These are phyloP conservation scores for Verasper variegatus DNA, from an alignment of 2,113 vertebrate genomes.

Conservation along the genomic window DNA sequence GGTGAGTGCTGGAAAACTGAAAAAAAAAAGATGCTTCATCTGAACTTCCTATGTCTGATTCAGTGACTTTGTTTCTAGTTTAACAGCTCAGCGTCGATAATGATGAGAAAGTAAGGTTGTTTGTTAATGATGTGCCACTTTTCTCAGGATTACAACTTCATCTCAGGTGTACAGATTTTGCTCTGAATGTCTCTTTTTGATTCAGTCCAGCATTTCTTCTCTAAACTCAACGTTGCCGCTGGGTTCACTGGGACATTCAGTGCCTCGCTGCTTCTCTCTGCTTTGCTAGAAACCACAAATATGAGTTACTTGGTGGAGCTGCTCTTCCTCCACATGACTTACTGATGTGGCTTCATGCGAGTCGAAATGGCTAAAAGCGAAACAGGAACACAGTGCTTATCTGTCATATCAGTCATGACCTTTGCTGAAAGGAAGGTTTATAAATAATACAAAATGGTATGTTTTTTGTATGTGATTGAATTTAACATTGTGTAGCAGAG, in stretches of 20 bases:
- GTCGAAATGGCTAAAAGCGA: constrained; percentile 17
- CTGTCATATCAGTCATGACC: constrained; percentile 17
- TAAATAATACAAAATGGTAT: neutral
- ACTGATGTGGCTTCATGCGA: neutral
- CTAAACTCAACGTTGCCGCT: neutral
- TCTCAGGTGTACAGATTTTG: neutral
- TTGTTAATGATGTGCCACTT: no score
- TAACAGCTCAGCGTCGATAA: no score
- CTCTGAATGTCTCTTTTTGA: neutral
- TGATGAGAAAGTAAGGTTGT: neutral
- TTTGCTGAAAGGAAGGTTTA: constrained; percentile 17
- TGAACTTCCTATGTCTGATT: neutral
- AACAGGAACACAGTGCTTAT: constrained; percentile 24
- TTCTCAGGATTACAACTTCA: no score
- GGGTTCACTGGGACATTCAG: neutral
- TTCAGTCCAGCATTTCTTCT: neutral
- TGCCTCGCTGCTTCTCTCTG: neutral
- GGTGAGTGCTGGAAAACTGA: constrained; percentile 60
- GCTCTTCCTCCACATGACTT: constrained; percentile 32
- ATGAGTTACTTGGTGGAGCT: constrained; percentile 3
- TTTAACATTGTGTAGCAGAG: neutral
- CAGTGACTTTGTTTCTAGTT: neutral
- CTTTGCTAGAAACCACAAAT: neutral
- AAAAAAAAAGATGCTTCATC: neutral
- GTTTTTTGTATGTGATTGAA: constrained; percentile 2